phyloP scores from a whole-genome alignment of 2,797 vertebrate species.

The Sebastes minor region DNA sequence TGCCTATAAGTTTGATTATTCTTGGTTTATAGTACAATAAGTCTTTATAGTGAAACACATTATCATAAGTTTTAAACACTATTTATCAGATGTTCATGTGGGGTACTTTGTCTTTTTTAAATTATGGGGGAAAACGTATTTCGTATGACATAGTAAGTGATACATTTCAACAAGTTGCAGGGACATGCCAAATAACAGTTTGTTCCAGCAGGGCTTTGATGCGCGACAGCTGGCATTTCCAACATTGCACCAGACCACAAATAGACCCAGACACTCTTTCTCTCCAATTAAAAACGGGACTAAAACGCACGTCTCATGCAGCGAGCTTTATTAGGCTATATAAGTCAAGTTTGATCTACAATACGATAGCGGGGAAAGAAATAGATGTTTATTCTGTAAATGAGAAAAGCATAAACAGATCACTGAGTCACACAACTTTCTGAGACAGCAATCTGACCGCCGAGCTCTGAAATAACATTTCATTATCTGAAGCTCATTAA shows the following conservation, averaged over 20 bases:
- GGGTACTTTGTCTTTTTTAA: not conserved
- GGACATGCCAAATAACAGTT: slow-evolving; percentile 67
- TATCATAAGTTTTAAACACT: not conserved
- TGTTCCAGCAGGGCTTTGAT: slow-evolving; percentile 75
- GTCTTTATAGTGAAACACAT: not conserved
- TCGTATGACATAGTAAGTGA: slow-evolving; percentile 40
- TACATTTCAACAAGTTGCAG: slow-evolving; percentile 66
- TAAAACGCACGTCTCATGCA: slow-evolving; percentile 64
- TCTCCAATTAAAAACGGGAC: slow-evolving; percentile 82
- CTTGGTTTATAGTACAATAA: not conserved
- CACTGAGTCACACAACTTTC: slow-evolving; percentile 56
- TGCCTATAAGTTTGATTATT: not conserved
- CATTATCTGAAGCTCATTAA: slow-evolving; percentile 74
- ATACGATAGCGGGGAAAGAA: slow-evolving; percentile 49
- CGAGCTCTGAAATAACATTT: slow-evolving; percentile 65
- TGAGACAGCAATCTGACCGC: slow-evolving; percentile 49
- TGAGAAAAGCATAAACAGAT: slow-evolving; percentile 66
- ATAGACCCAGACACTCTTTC: slow-evolving; percentile 82
- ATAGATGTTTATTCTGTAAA: slow-evolving; percentile 70
- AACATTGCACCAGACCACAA: slow-evolving; percentile 83
- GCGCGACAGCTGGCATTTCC: slow-evolving; percentile 86
- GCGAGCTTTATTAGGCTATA: slow-evolving; percentile 71
- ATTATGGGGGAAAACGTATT: slow-evolving; percentile 2
- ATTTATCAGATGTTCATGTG: not conserved
- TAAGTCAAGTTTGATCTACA: slow-evolving; percentile 68